Evolutionary conservation across 2,113 vertebrate genomes (phyloP), one percentile per base, ranked within the genome.

Genomic region (Eclectus roratus): DNA sequence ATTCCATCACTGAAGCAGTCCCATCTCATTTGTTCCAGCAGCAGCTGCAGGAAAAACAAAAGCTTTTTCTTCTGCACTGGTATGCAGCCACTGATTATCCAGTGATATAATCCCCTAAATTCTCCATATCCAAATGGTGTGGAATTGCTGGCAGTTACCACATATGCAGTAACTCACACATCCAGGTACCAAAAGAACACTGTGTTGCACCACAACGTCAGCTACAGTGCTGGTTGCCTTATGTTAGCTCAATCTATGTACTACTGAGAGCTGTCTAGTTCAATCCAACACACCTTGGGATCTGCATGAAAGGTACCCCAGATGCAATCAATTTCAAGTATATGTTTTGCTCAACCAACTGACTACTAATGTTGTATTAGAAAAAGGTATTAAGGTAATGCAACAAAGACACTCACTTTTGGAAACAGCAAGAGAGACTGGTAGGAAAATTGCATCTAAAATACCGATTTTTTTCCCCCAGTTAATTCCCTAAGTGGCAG

Each of bases 121-220:
- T 47, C 31, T 72, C 77, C 39, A 17, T 9, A 61, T 12, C n/a
- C 27, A 82, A 47, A 37, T 10, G 11, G 39, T 33, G 50, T 60
- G 46, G 70, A 77, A 65, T 37, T 49, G 18, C 13, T 52, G 50
- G 49, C 37, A 50, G 80, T 15, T 29, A 52, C 25, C 46, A 69
- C 24, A 37, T 10, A 17, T 1, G 6, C 2, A 7, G 31, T 16
- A 49, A 8, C 31, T 55, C 0, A 0, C 43, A 46, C 33, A 39
- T 10, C 15, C 1, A 1, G 39, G 65, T 65, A 65, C 35, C 64
- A 35, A 29, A 21, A 47, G n/a, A 64, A 70, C 25, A 63, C 4
- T 0, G 4, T 17, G 19, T 4, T 52, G 33, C 18, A 52, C 56
- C 31, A 39, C 1, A 0, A 44, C 6, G 12, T 31, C 66, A 80